Evolutionary conservation across 2,113 vertebrate genomes (phyloP).

Genomic region (Todiramphus chloris): DNA sequence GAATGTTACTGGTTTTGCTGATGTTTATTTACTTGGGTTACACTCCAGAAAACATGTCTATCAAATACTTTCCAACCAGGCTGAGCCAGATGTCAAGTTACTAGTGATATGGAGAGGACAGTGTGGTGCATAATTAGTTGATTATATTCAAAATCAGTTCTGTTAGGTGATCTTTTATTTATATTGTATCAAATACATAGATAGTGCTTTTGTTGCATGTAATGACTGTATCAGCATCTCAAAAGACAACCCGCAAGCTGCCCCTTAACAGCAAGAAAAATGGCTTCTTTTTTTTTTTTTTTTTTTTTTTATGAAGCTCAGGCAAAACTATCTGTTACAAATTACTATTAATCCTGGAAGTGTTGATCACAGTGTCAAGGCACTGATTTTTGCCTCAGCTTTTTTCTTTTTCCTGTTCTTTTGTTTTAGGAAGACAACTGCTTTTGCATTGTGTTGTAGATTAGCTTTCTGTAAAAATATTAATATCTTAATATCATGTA

Average conservation of each 20-base stretch:
- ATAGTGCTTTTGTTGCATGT: neutral
- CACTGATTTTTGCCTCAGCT: neutral
- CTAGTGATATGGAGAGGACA: neutral
- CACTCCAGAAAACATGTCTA: neutral
- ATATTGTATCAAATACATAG: neutral
- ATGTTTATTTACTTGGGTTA: neutral
- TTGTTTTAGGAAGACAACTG: neutral
- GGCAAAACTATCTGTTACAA: neutral
- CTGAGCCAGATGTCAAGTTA: neutral
- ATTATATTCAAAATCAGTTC: neutral
- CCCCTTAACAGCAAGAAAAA: neutral
- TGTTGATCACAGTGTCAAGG: neutral
- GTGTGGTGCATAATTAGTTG: neutral
- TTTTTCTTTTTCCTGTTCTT: neutral
- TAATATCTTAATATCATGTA: neutral
- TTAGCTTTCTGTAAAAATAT: neutral
- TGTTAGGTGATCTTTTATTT: neutral
- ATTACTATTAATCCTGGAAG: neutral
- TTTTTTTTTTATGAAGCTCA: neutral
- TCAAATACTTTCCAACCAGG: neutral
- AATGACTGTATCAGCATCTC: neutral
- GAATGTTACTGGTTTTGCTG: neutral
- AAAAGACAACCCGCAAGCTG: neutral
- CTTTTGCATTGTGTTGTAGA: neutral
- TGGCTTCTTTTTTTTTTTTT: fast-evolving